These are phyloP conservation scores for Chionodraco myersi DNA, from an alignment of 2,113 vertebrate species.

Conservation along the genomic window DNA sequence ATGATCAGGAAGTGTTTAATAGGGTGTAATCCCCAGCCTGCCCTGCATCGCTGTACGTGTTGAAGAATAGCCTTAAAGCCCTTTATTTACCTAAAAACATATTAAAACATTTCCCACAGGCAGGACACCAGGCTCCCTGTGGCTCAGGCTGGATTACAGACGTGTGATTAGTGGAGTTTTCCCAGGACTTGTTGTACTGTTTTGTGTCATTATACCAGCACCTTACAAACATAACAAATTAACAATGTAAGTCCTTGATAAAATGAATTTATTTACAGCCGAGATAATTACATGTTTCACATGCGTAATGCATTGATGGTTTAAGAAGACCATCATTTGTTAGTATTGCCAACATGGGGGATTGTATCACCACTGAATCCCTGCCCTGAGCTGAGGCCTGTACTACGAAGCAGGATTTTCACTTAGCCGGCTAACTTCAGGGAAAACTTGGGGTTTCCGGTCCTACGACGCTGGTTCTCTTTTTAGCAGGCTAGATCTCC, in stretches of 20 bases:
- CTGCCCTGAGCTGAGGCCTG: not conserved
- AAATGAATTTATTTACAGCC: slow-evolving; percentile 1
- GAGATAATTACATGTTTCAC: slow-evolving; percentile 4
- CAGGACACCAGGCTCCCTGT: not conserved
- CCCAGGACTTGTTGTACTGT: slow-evolving; percentile 14
- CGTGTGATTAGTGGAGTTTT: slow-evolving; percentile 18
- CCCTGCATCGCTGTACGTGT: not conserved
- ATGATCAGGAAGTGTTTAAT: not conserved
- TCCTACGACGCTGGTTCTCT: no score
- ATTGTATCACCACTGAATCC: no score
- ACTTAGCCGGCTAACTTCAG: no score
- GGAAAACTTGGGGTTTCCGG: no score
- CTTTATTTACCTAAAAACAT: slow-evolving; percentile 5
- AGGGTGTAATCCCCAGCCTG: not conserved
- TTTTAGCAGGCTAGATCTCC: no score
- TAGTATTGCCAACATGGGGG: not conserved
- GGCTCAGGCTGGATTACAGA: slow-evolving; percentile 43
- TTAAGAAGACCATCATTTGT: slow-evolving; percentile 2
- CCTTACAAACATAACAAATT: slow-evolving; percentile 8
- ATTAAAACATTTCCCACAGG: slow-evolving; percentile 41
- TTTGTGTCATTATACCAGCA: slow-evolving; percentile 18
- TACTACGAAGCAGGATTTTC: no score
- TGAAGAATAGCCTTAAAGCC: slow-evolving; percentile 16
- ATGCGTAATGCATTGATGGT: not conserved
- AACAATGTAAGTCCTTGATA: not conserved